These are phyloP conservation scores for Eristalis tenax DNA, from an alignment of 2,888 invertebrate genomes.

Conservation along the genomic window DNA sequence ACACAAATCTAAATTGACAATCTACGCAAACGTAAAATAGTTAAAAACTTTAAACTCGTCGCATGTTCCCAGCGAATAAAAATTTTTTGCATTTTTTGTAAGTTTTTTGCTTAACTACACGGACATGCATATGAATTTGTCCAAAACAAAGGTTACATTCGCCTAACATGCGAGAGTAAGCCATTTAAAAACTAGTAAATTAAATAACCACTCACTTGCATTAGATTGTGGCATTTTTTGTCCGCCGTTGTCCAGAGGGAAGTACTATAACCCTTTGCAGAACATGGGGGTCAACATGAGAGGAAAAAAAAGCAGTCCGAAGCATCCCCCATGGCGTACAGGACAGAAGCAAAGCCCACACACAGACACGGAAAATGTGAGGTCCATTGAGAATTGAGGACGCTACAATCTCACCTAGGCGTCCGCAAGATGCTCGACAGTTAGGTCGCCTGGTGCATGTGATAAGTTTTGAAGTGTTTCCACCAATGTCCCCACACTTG, in stretches of 20 bases:
- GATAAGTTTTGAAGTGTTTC: slow-evolving; percentile 55
- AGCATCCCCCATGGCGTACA: neutral
- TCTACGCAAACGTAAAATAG: neutral
- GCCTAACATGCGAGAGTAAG: slow-evolving; percentile 2
- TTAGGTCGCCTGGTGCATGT: slow-evolving; percentile 34
- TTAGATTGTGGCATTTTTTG: neutral
- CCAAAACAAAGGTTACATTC: neutral
- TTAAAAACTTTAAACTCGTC: neutral
- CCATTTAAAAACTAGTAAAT: slow-evolving; percentile 25
- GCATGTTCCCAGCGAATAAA: neutral
- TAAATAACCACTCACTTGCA: neutral
- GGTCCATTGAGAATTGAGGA: slow-evolving; percentile 34
- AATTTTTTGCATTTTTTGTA: neutral
- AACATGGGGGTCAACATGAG: neutral
- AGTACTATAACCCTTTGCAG: neutral
- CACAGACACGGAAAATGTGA: neutral
- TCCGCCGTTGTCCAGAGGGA: neutral
- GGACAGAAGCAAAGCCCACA: neutral
- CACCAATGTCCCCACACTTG: slow-evolving; percentile 13
- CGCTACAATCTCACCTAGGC: slow-evolving; percentile 43
- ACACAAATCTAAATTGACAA: neutral
- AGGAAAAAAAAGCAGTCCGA: neutral
- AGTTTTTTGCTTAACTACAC: neutral
- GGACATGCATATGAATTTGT: neutral
- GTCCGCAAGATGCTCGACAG: slow-evolving; percentile 50